A percentile compares a stretch with the other conserved stretches of the same genome.
phyloP scores from a whole-genome alignment of 2,888 invertebrate species.

The Leucoptera coffeella region DNA sequence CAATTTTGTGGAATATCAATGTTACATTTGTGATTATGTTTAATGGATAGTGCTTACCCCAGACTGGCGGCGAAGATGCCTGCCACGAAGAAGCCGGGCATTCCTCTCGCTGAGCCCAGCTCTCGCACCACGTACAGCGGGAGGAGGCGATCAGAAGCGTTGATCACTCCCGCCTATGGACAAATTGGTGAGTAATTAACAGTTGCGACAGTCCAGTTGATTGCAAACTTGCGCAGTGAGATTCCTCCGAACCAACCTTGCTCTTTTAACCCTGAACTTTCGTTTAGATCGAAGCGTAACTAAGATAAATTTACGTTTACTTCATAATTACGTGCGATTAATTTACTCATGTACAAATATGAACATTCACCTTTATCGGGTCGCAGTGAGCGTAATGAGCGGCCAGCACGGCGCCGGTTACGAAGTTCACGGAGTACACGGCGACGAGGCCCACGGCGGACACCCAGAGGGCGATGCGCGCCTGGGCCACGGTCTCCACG shows the following conservation, averaged over 20 bases:
- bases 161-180: slow-evolving; percentile 53
- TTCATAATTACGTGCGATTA: too few species aligned
- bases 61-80: slow-evolving; percentile 94
- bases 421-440: slow-evolving; percentile 82
- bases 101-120: slow-evolving; percentile 66
- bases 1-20: too few species aligned
- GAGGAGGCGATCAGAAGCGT: slow-evolving; percentile 72
- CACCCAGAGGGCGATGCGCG: slow-evolving; percentile 68
- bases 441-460: slow-evolving; percentile 68
- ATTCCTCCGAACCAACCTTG: background rate
- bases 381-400: slow-evolving; percentile 79
- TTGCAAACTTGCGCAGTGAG: background rate
- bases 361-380: slow-evolving; percentile 59
- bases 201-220: background rate
- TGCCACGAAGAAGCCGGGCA: slow-evolving; percentile 91
- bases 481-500: slow-evolving; percentile 72
- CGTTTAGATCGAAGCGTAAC: too few species aligned
- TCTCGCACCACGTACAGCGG: slow-evolving; percentile 86
- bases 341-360: too few species aligned
- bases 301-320: too few species aligned
- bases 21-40: too few species aligned
- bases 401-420: slow-evolving; percentile 81
- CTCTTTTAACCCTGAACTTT: background rate
- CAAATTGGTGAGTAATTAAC: too few species aligned
- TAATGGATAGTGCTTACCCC: slow-evolving; percentile 56